Percentiles rank a stretch among this genome's conserved stretches.
phyloP scores from a whole-genome alignment of 1,140 invertebrate species.

The Drosophila orena region DNA sequence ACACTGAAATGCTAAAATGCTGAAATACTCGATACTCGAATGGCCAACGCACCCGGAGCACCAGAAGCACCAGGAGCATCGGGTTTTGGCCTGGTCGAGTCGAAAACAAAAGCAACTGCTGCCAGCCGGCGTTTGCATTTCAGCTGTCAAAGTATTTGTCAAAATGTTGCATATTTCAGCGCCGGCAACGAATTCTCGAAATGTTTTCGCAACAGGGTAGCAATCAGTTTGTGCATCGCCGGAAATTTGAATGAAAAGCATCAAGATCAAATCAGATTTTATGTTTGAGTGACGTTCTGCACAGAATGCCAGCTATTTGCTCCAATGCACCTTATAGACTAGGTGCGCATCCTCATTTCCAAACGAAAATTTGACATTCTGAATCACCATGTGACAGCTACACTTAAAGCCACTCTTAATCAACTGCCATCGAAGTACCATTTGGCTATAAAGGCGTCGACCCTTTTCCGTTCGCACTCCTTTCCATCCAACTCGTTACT shows the following conservation, averaged over 20 bases:
- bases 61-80: slow-evolving; percentile 8
- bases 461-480: slow-evolving; percentile 3
- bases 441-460: not conserved
- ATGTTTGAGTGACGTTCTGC: not conserved
- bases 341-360: too few relatives aligned
- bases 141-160: slow-evolving; percentile 77
- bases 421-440: not conserved
- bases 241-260: not conserved
- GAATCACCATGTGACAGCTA: not conserved
- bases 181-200: slow-evolving; percentile 64
- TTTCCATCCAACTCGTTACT: slow-evolving; percentile 18
- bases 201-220: slow-evolving; percentile 26
- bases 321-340: too few relatives aligned
- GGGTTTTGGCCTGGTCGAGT: slow-evolving; percentile 13
- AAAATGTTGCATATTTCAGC: slow-evolving; percentile 75
- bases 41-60: slow-evolving; percentile 23
- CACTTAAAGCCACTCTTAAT: not conserved
- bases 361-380: too few relatives aligned
- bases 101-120: slow-evolving; percentile 3
- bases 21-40: slow-evolving; percentile 31
- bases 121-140: slow-evolving; percentile 52
- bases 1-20: not conserved
- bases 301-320: not conserved
- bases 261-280: not conserved
- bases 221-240: slow-evolving; percentile 4